Evolutionary conservation across 2,797 vertebrate species (phyloP), one percentile per base, ranked within the genome.

Genomic region (Scleropages formosus): DNA sequence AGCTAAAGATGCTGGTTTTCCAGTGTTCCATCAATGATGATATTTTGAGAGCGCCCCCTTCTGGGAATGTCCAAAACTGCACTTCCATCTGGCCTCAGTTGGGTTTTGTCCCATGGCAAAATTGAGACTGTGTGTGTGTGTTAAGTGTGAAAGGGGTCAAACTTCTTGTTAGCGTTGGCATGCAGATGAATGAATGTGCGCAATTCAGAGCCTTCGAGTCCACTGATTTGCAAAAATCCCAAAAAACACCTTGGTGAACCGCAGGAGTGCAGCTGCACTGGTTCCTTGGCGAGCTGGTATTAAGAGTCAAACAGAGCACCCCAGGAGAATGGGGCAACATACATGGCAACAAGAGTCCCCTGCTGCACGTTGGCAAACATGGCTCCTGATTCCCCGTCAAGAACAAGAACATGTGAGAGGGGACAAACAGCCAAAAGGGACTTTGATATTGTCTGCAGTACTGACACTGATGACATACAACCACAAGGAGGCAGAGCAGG

Each of bases 121-220:
- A 24, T 70, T 11, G 20, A 59, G 56, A 59, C 24, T 75, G 67
- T 68, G 20, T 56, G 68, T 75, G 24, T 39, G 22, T 62, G 64
- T 27, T 18, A 16, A 12, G n/a, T 31, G 44, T 65, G 81, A 77
- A 61, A 78, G 77, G 79, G 82, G 78, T 77, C 20, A 7, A n/a
- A 27, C 26, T 53, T 67, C 44, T 84, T 81, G 81, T 84, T 83
- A 82, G 72, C 62, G 62, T 53, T 59, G 49, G 58, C 83, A 85
- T 87, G 84, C 87, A 84, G 74, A 75, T 39, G 58, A 63, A 8
- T 11, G 72, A 81, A 76, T 18, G 65, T 84, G 85, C 85, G 84
- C 86, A 81, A 7, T 31, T 22, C 51, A 39, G 39, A 63, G 56
- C 67, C 58, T 20, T 63, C 15, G 69, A 15, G 26, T 12, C 46